phyloP scores from a whole-genome alignment of 2,888 invertebrate species.

The Drosophila sordidapex region DNA sequence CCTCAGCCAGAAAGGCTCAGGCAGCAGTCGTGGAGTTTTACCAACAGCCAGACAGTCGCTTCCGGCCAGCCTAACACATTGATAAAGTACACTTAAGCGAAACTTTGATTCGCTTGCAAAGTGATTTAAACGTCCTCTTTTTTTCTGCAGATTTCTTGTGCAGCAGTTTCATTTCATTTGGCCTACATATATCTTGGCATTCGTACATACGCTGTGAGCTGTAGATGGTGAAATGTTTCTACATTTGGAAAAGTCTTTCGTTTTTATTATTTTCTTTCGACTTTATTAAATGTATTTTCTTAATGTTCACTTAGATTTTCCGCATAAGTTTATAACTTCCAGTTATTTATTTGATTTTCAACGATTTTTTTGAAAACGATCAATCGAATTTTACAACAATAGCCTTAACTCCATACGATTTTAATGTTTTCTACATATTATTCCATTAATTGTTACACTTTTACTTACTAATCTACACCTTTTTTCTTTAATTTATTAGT shows the following conservation, averaged over 20 bases:
- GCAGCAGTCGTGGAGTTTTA: conserved; percentile 9
- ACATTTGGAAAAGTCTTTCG: not conserved
- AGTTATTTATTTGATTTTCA: not conserved
- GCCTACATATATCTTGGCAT: conserved; percentile 1
- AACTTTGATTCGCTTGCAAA: conserved; percentile 40
- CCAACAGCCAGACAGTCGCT: conserved; percentile 48
- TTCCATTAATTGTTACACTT: too few relatives aligned
- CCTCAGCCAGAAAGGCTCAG: conserved; percentile 7
- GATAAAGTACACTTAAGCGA: conserved; percentile 54
- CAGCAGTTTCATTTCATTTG: conserved; percentile 11
- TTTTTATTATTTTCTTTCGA: not conserved
- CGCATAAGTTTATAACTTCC: not conserved
- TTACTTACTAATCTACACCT: not conserved
- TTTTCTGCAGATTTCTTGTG: not conserved
- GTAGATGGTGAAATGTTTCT: not conserved
- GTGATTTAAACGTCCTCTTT: conserved; percentile 45
- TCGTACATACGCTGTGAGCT: not conserved
- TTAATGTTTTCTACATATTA: too few relatives aligned
- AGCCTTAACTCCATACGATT: too few relatives aligned
- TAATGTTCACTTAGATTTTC: accelerated
- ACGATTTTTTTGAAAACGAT: too few relatives aligned
- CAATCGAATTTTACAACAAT: too few relatives aligned
- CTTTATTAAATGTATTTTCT: not conserved
- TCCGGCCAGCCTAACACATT: conserved; percentile 52
- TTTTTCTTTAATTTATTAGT: not conserved